A percentile compares a stretch with the other conserved stretches of the same genome.
Conservation (phyloP, 2,888 invertebrate genomes). For the Stramonita haemastoma region DNA sequence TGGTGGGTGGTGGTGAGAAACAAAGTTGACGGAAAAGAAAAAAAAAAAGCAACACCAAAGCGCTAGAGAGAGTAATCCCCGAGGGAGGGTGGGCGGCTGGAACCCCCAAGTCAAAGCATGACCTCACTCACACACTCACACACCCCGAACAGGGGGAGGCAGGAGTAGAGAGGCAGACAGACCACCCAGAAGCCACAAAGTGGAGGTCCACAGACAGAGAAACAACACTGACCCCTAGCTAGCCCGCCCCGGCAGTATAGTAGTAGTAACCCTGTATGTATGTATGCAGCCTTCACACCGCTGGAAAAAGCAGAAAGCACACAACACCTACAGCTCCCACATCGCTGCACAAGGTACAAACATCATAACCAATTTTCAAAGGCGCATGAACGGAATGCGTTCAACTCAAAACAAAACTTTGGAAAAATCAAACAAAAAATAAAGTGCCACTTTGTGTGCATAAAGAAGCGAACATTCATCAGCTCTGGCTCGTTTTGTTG, state of each 20-base stretch:
- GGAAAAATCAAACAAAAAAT: background rate
- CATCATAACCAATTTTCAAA: background rate
- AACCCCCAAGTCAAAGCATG: conserved; percentile 33
- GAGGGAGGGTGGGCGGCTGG: conserved; percentile 16
- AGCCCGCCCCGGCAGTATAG: no score
- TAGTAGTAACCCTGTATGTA: no score
- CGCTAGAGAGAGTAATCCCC: conserved; percentile 11
- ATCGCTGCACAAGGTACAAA: background rate
- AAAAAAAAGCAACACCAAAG: conserved; percentile 11
- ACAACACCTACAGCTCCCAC: conserved; percentile 1
- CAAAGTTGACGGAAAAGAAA: background rate
- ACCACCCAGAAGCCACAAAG: background rate
- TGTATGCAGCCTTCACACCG: conserved; percentile 8
- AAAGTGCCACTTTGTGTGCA: background rate
- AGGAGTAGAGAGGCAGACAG: no score
- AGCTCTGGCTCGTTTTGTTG: background rate
- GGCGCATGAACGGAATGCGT: no score
- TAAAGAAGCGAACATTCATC: background rate
- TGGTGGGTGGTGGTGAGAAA: background rate
- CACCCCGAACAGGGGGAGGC: background rate
- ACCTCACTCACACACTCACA: background rate
- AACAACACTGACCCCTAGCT: conserved; percentile 12
- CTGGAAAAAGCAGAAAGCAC: conserved; percentile 21
- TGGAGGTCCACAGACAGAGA: background rate
- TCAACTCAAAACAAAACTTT: background rate